A percentile compares a stretch with the other conserved stretches of the same genome.
Conservation (phyloP, 2,888 invertebrate species). For the Apocheima hispidaria region DNA sequence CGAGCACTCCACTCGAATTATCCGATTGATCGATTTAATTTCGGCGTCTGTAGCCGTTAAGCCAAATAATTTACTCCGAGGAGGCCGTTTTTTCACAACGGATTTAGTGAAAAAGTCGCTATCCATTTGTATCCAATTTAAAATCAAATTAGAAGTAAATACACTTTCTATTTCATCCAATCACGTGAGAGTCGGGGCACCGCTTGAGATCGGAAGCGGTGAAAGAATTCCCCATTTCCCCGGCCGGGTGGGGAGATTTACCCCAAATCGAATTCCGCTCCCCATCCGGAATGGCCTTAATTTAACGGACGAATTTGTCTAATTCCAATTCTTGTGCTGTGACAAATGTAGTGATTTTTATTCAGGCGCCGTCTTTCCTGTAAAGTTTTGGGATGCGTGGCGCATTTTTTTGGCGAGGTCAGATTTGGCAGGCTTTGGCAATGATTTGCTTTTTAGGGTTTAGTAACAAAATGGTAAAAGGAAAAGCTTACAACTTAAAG, state of each 20-base stretch:
- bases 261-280: conserved; percentile 81
- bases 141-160: conserved; percentile 83
- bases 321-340: conserved; percentile 84
- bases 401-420: conserved; percentile 43
- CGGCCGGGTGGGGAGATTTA: conserved; percentile 72
- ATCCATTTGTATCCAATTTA: conserved; percentile 83
- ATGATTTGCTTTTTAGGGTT: conserved; percentile 16
- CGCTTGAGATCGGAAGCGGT: conserved; percentile 65
- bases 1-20: conserved; percentile 47
- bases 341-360: conserved; percentile 84
- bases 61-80: conserved; percentile 66
- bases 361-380: conserved; percentile 64
- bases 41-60: conserved; percentile 61
- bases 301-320: conserved; percentile 85
- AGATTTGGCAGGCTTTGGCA: conserved; percentile 20
- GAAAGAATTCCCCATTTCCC: conserved; percentile 70
- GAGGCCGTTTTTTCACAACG: conserved; percentile 54
- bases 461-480: not conserved
- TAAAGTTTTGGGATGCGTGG: conserved; percentile 51
- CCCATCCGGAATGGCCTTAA: conserved; percentile 78
- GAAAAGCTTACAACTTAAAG: too few species aligned
- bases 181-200: conserved; percentile 70
- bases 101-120: conserved; percentile 70
- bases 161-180: conserved; percentile 79
- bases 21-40: conserved; percentile 69